Base-by-base conservation (phyloP, 2,888 invertebrate species). In the Epinotia brunnichana region DNA sequence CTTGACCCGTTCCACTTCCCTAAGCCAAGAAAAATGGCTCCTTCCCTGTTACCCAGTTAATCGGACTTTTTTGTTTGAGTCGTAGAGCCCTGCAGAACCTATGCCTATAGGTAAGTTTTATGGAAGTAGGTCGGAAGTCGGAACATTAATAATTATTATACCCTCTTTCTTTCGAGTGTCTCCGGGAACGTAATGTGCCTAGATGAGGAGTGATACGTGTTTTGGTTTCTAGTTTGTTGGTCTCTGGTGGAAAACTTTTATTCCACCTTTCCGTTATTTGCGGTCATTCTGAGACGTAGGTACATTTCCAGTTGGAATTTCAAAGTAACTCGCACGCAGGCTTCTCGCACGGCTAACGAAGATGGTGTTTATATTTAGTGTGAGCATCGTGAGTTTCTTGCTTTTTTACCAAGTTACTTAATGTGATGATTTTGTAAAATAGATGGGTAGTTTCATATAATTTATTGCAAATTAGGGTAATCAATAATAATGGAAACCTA, bases 61-160 rank as follows among this genome's bases (percentile, higher is more conserved):
- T 73, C 68, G 73, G 57, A 73, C 57, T 73, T 73, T n/a, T 73
- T 73, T 73, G 68, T 73, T 73, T 69, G 68, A 73, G 68, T 73
- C 68, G 68, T 69, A 35, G 73, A 39, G 57, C 44, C 41, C 24
- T 15, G 15, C 41, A 24, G 41, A 21, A 53, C 35, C 64, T 21
- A 39, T 19, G 24, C 19, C 59, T 41, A 61, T 67, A 61, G 60
- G 61, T 62, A 68, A 67, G 57, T 73, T 69, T 63, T 73, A 24
- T 51, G 62, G 51, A 73, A 63, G 68, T 72, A 72, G 72, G 67
- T 61, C 67, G 56, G 67, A 56, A 17, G 67, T 61, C 67, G 56
- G 67, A 56, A 17, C 72, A 72, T 72, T 67, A 67, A 72, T 72
- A 67, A 72, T 56, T 61, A 62, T 67, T 62, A 67, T 41, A 61